phyloP scores from a whole-genome alignment of 2,113 vertebrate genomes.

The Chinchilla lanigera region DNA sequence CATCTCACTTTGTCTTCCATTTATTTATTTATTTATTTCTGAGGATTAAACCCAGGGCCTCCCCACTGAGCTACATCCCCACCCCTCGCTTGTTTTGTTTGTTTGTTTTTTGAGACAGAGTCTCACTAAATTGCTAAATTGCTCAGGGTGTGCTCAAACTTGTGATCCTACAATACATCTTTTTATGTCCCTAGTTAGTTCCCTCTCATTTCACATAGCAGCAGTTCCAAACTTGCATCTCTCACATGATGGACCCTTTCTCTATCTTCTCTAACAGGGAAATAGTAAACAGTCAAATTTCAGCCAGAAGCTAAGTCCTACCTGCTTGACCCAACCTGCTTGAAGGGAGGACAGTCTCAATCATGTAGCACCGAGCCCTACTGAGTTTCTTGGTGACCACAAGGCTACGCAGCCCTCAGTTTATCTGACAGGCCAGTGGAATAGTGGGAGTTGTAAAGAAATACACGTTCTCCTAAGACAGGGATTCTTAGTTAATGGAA shows the following conservation, averaged over 20 bases:
- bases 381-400: neutral
- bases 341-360: neutral
- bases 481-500: constrained; percentile 29
- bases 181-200: neutral
- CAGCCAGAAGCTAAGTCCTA: neutral
- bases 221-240: constrained; percentile 11
- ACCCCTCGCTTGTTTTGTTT: neutral
- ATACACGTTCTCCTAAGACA: constrained; percentile 50
- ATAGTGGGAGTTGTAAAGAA: constrained; percentile 34
- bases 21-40: neutral
- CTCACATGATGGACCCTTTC: neutral
- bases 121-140: neutral
- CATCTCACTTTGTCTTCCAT: neutral
- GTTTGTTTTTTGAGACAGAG: neutral
- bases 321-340: neutral
- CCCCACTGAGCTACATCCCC: neutral
- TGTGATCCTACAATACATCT: neutral
- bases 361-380: neutral
- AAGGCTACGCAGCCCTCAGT: neutral
- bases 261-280: neutral
- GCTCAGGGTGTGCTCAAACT: neutral
- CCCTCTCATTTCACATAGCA: neutral
- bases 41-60: neutral
- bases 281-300: constrained; percentile 22
- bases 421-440: neutral